Conservation (phyloP, 2,797 vertebrate genomes). For the Pantherophis vulpinus region DNA sequence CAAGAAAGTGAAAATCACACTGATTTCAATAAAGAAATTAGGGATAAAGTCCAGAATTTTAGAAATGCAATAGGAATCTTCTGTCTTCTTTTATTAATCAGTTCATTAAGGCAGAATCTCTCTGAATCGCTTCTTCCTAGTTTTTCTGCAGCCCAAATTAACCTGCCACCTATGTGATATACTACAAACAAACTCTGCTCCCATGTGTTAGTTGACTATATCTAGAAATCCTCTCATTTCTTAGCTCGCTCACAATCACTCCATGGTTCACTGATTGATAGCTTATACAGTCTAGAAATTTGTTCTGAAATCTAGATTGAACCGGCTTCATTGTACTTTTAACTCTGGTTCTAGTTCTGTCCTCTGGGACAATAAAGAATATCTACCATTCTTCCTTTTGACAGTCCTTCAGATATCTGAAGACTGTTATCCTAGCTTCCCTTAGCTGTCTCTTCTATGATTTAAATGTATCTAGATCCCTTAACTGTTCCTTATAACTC, state of each 20-base stretch:
- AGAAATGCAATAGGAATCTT: not conserved
- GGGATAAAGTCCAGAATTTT: not conserved
- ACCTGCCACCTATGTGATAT: not conserved
- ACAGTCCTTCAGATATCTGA: not conserved
- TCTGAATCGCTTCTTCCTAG: not conserved
- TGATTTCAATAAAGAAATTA: not conserved
- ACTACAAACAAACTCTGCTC: not conserved
- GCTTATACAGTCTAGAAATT: not conserved
- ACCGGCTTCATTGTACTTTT: not conserved
- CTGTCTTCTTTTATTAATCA: not conserved
- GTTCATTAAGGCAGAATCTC: not conserved
- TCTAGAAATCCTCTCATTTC: not conserved
- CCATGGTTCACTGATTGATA: not conserved
- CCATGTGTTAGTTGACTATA: not conserved
- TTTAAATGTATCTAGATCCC: not conserved
- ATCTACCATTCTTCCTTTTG: not conserved
- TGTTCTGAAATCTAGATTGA: not conserved
- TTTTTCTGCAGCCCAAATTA: not conserved
- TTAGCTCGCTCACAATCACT: not conserved
- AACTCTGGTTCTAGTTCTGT: not conserved
- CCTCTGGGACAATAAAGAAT: not conserved
- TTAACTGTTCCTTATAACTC: not conserved
- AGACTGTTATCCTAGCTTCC: not conserved
- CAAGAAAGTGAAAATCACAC: not conserved
- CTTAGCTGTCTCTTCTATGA: not conserved